phyloP scores from a whole-genome alignment of 1,140 invertebrate genomes.

The Drosophila pseudoobscura region DNA sequence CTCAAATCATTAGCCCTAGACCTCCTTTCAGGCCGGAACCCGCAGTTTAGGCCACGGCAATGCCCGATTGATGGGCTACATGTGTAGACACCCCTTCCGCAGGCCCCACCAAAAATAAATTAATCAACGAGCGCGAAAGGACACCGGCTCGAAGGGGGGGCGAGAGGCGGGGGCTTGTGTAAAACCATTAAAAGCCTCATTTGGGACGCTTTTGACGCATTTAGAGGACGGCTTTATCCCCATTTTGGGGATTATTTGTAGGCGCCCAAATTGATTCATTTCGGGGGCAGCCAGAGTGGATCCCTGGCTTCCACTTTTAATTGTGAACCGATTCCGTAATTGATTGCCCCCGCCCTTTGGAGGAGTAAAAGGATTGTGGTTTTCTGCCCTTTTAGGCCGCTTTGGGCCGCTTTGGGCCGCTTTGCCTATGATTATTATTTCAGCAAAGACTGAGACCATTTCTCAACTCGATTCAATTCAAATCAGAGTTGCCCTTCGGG shows the following conservation, averaged over 20 bases:
- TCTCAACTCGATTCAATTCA: slow-evolving; percentile 2
- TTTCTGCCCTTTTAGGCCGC: slow-evolving; percentile 1
- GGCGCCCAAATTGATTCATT: slow-evolving; percentile 45
- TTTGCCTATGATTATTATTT: slow-evolving; percentile 31
- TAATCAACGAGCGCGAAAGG: slow-evolving; percentile 74
- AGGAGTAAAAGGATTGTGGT: slow-evolving; percentile 23
- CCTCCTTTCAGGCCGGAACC: slow-evolving; percentile 15
- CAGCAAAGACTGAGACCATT: slow-evolving; percentile 2
- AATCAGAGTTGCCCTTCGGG: slow-evolving; percentile 4
- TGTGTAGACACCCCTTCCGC: slow-evolving; percentile 33
- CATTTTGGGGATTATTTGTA: slow-evolving; percentile 47
- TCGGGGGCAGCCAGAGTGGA: not conserved
- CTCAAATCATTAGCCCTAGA: slow-evolving; percentile 18
- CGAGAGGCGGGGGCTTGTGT: no score
- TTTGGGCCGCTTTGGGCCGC: slow-evolving; percentile 4
- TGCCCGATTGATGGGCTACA: slow-evolving; percentile 61
- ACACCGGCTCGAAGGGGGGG: slow-evolving; percentile 5
- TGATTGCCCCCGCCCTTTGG: slow-evolving; percentile 43
- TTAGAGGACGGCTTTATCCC: slow-evolving; percentile 15
- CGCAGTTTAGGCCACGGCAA: slow-evolving; percentile 34
- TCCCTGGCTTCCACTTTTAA: slow-evolving; percentile 36
- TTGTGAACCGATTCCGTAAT: slow-evolving; percentile 49
- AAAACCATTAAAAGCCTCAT: slow-evolving; percentile 78
- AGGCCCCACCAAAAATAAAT: slow-evolving; percentile 57
- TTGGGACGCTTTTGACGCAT: slow-evolving; percentile 74